Evolutionary conservation across 2,888 invertebrate genomes (phyloP).

Genomic region (Ormyrus thymus): DNA sequence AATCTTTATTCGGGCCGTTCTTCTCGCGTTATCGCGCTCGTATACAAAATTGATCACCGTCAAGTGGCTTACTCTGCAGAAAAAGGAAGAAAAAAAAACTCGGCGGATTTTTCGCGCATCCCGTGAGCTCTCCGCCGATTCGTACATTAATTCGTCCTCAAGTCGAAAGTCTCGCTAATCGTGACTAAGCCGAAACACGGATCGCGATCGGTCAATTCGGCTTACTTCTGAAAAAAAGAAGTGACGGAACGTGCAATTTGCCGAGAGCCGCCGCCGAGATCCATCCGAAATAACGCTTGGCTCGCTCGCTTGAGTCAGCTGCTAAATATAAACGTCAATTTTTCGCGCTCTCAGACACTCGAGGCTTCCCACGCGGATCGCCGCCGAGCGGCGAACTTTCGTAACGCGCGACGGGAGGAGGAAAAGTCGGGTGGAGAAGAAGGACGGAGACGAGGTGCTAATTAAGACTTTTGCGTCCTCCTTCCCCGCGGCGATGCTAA

Average conservation of each 20-base stretch:
- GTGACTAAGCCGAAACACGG: too few species aligned
- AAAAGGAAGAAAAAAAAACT: too few species aligned
- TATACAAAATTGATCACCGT: neutral
- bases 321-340: constrained; percentile 65
- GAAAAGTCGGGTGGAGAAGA: neutral
- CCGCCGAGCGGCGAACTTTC: constrained; percentile 23
- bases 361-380: constrained; percentile 34
- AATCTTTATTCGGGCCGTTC: neutral
- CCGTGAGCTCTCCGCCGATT: too few species aligned
- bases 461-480: too few species aligned
- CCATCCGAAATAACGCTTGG: constrained; percentile 51
- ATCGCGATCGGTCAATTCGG: too few species aligned
- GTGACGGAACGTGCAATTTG: neutral
- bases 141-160: too few species aligned
- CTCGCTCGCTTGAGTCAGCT: constrained; percentile 59
- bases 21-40: neutral
- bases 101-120: neutral
- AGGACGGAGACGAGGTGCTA: constrained; percentile 15
- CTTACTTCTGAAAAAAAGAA: too few species aligned
- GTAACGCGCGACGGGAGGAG: neutral
- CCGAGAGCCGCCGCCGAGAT: neutral
- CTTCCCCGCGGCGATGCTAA: too few species aligned
- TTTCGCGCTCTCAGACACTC: constrained; percentile 49
- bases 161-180: too few species aligned
- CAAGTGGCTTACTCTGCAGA: too few species aligned